A percentile compares a stretch with the other conserved stretches of the same genome.
These are phyloP conservation scores for Actinia equina DNA, from an alignment of 64 coral and sea anemone genomes.

Conservation along the genomic window DNA sequence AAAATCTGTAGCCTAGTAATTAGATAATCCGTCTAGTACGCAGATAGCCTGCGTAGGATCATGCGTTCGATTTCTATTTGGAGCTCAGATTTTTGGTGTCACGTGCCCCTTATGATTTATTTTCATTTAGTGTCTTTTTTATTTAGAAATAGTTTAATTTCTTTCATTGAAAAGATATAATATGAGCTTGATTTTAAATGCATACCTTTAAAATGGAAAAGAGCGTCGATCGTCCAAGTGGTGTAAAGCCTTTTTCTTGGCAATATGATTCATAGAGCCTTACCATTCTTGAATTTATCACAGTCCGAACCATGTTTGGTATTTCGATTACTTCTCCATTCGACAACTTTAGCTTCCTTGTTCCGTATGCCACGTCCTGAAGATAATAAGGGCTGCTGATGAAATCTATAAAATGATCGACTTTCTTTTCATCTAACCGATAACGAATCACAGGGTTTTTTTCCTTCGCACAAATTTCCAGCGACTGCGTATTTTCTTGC, in stretches of 20 bases:
- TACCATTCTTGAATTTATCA: slow-evolving; percentile 5
- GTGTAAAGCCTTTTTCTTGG: background rate
- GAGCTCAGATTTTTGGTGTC: no score
- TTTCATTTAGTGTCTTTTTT: background rate
- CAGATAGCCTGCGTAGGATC: no score
- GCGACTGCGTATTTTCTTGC: slow-evolving; percentile 52
- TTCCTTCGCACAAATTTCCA: slow-evolving; percentile 27
- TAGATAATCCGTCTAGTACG: no score
- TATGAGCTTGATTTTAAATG: no score
- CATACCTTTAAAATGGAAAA: slow-evolving; percentile 10
- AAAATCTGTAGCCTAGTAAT: no score
- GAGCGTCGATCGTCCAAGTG: background rate
- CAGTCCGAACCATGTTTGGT: slow-evolving; percentile 10
- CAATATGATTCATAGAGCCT: slow-evolving; percentile 7
- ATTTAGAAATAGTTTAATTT: background rate
- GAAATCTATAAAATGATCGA: slow-evolving; percentile 57
- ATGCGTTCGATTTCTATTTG: no score
- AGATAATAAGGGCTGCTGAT: slow-evolving; percentile 30
- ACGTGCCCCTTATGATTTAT: no score
- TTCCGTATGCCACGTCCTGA: slow-evolving; percentile 48
- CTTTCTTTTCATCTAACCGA: slow-evolving; percentile 20
- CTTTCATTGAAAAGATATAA: background rate
- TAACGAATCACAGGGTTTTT: slow-evolving; percentile 30
- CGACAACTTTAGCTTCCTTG: slow-evolving; percentile 38
- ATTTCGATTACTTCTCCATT: slow-evolving; percentile 17